These are phyloP conservation scores for Anguilla marmorata DNA, from an alignment of 2,797 vertebrate species.

Conservation along the genomic window DNA sequence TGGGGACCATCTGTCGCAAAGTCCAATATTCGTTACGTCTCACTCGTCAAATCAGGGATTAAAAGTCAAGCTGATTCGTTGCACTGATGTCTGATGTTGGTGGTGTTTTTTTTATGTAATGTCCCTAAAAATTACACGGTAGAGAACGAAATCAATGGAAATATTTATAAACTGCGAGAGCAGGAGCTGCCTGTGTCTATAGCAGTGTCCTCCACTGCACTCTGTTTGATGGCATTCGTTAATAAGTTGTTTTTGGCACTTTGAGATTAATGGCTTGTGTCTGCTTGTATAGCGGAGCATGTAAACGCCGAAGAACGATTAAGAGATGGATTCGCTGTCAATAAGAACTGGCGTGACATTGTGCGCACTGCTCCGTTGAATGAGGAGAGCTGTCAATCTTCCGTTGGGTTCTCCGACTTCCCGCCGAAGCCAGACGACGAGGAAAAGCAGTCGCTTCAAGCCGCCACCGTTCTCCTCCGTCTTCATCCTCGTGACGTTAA, in stretches of 20 bases:
- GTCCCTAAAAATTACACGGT: background rate
- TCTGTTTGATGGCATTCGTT: background rate
- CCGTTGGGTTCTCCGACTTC: slow-evolving; percentile 15
- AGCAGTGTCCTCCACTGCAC: background rate
- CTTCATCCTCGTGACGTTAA: background rate
- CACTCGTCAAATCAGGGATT: background rate
- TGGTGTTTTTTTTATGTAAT: background rate
- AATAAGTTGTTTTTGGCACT: slow-evolving; percentile 10
- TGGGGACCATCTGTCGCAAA: background rate
- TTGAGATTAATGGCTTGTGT: slow-evolving; percentile 18
- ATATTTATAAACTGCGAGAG: background rate
- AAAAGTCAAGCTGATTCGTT: background rate
- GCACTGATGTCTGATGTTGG: background rate
- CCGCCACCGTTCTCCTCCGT: background rate
- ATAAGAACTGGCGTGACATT: slow-evolving; percentile 70
- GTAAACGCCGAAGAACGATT: slow-evolving; percentile 57
- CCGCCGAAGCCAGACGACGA: background rate
- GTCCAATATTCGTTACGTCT: background rate
- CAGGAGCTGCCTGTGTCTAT: background rate
- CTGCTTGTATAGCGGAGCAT: slow-evolving; percentile 28
- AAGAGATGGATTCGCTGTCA: slow-evolving; percentile 65
- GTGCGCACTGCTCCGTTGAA: slow-evolving; percentile 70
- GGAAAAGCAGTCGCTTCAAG: background rate
- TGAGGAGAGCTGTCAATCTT: slow-evolving; percentile 69
- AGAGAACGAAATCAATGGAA: background rate